A percentile compares a stretch with the other conserved stretches of the same genome.
Evolutionary conservation across 2,113 vertebrate genomes (phyloP).

Genomic region (Pelecanoides urinatrix): DNA sequence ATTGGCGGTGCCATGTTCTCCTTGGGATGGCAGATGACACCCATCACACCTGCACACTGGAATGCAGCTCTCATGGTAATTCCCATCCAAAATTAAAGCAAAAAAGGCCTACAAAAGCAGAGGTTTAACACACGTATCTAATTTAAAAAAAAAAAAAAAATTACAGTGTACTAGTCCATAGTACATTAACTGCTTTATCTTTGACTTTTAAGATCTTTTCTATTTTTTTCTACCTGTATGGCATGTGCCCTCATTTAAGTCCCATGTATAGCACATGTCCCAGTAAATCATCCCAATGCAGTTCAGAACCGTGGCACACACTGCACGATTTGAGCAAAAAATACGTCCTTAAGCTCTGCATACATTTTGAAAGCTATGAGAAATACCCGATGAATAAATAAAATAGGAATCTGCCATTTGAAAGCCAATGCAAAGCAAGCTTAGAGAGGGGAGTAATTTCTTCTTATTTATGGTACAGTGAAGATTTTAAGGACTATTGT

Average conservation of each 20-base stretch:
- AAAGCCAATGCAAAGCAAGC: not conserved
- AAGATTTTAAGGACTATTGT: not conserved
- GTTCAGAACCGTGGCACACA: not conserved
- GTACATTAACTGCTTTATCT: not conserved
- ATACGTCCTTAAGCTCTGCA: not conserved
- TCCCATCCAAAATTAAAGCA: not conserved
- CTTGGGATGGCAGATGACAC: not conserved
- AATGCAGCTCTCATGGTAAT: not conserved
- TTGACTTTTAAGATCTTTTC: not conserved
- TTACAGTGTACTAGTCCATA: not conserved
- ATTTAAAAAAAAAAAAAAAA: not conserved
- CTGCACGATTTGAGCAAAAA: not conserved
- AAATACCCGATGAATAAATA: not conserved
- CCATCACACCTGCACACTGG: not conserved
- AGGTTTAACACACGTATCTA: not conserved
- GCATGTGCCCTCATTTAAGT: not conserved
- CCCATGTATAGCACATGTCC: not conserved
- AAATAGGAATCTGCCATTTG: not conserved
- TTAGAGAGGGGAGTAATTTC: not conserved
- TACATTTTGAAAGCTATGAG: not conserved
- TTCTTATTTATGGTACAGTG: not conserved
- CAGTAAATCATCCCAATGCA: not conserved
- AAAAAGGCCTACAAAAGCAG: not conserved
- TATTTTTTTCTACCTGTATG: not conserved
- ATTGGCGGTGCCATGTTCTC: not conserved